phyloP scores from a whole-genome alignment of 2,113 vertebrate species.

The Etia nguti region DNA sequence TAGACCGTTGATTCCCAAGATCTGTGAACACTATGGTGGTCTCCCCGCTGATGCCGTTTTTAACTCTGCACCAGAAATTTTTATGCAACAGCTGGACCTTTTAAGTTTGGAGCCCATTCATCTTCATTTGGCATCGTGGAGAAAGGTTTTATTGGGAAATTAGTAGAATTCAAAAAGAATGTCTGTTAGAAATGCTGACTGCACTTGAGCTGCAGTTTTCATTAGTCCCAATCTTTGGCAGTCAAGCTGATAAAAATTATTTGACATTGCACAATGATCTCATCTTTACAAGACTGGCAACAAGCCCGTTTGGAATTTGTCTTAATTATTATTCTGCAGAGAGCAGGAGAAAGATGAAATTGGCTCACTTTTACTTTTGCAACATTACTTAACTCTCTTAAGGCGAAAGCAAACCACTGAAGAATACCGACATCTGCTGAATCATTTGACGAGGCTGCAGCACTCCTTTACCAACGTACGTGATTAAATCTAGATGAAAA shows the following conservation, averaged over 20 bases:
- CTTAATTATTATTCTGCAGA: slow-evolving; percentile 67
- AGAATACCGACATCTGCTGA: slow-evolving; percentile 65
- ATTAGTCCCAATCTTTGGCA: slow-evolving; percentile 55
- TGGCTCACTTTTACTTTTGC: slow-evolving; percentile 61
- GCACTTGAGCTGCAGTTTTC: slow-evolving; percentile 54
- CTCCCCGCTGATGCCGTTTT: neutral
- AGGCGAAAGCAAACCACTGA: slow-evolving; percentile 39
- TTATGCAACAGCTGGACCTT: slow-evolving; percentile 10
- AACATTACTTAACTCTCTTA: slow-evolving; percentile 57
- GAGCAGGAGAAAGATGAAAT: slow-evolving; percentile 56
- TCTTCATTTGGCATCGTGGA: slow-evolving; percentile 35
- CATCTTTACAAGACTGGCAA: slow-evolving; percentile 71
- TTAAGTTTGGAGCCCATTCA: slow-evolving; percentile 23
- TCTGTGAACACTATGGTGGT: neutral
- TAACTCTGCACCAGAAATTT: slow-evolving; percentile 1
- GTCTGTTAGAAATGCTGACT: slow-evolving; percentile 56
- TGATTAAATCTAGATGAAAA: slow-evolving; percentile 34
- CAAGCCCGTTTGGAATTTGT: slow-evolving; percentile 60
- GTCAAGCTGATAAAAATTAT: slow-evolving; percentile 49
- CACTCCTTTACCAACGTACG: slow-evolving; percentile 27
- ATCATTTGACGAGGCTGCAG: slow-evolving; percentile 58
- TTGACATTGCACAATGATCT: slow-evolving; percentile 73
- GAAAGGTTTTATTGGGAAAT: slow-evolving; percentile 38
- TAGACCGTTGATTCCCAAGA: neutral
- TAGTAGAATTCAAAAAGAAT: slow-evolving; percentile 21